These are phyloP conservation scores for Pseudolaguvia tuberculata DNA, from an alignment of 2,113 vertebrate species.

Conservation along the genomic window DNA sequence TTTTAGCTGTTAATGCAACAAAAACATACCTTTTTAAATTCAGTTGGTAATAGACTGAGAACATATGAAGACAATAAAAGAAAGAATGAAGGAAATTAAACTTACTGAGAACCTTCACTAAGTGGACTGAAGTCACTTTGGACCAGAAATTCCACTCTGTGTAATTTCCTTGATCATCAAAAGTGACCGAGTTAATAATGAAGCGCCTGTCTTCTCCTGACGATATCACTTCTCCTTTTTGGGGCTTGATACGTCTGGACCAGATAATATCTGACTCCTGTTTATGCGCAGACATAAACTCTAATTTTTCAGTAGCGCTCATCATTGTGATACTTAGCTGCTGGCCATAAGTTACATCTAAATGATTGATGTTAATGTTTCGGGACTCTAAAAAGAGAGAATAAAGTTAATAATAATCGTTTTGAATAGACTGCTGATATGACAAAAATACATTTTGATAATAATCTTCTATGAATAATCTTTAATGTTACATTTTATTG, in stretches of 20 bases:
- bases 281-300: conserved; percentile 44
- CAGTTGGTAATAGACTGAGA: not conserved
- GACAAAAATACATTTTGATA: not conserved
- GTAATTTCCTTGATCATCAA: conserved; percentile 59
- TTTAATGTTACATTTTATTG: too few species aligned
- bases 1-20: conserved; percentile 44
- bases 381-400: conserved; percentile 6
- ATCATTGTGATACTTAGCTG: not conserved
- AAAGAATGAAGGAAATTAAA: not conserved
- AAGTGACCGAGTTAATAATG: conserved; percentile 49
- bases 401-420: not conserved
- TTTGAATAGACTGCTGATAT: too few species aligned
- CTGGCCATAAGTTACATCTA: not conserved
- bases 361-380: not conserved
- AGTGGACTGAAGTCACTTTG: conserved; percentile 41
- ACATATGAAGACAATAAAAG: not conserved
- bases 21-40: not conserved
- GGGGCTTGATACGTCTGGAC: not conserved
- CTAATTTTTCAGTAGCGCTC: conserved; percentile 31
- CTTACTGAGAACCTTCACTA: conserved; percentile 48
- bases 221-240: conserved; percentile 44
- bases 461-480: not conserved
- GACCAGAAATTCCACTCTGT: conserved; percentile 49
- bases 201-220: conserved; percentile 46
- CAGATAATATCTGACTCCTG: not conserved